phyloP scores from a whole-genome alignment of 1,140 invertebrate species.

The Chymomyza costata region DNA sequence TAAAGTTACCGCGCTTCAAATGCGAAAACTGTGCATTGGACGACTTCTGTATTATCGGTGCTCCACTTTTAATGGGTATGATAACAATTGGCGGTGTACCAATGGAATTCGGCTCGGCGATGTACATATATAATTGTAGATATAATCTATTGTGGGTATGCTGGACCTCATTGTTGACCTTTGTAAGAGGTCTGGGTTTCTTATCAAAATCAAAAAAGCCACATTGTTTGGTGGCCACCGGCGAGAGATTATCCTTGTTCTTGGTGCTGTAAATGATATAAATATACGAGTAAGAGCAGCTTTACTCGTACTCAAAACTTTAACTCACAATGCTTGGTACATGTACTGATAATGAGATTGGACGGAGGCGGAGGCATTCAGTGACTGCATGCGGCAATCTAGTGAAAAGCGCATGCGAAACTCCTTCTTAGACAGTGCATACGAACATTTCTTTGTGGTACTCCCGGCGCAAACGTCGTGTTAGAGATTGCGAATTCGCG shows the following conservation, averaged over 20 bases:
- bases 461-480: conserved; percentile 41
- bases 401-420: conserved; percentile 36
- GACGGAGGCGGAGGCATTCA: conserved; percentile 50
- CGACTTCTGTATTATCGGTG: not conserved
- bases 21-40: not conserved
- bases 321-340: too few relatives aligned
- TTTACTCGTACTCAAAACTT: too few relatives aligned
- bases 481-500: conserved; percentile 19
- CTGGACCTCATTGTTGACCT: not conserved
- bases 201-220: too few relatives aligned
- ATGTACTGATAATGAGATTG: conserved; percentile 74
- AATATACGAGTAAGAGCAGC: too few relatives aligned
- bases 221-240: too few relatives aligned
- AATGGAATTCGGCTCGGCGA: conserved; percentile 7
- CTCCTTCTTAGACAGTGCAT: conserved; percentile 40
- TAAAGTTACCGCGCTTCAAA: conserved; percentile 6
- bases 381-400: conserved; percentile 45
- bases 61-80: not conserved
- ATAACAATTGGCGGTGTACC: too few relatives aligned
- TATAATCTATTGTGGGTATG: conserved; percentile 56
- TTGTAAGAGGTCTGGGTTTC: conserved; percentile 35
- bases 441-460: conserved; percentile 45
- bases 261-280: too few relatives aligned
- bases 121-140: conserved; percentile 51
- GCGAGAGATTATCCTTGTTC: too few relatives aligned